Base-by-base conservation (phyloP, 2,797 vertebrate genomes). In the Benthosema pterotum region DNA sequence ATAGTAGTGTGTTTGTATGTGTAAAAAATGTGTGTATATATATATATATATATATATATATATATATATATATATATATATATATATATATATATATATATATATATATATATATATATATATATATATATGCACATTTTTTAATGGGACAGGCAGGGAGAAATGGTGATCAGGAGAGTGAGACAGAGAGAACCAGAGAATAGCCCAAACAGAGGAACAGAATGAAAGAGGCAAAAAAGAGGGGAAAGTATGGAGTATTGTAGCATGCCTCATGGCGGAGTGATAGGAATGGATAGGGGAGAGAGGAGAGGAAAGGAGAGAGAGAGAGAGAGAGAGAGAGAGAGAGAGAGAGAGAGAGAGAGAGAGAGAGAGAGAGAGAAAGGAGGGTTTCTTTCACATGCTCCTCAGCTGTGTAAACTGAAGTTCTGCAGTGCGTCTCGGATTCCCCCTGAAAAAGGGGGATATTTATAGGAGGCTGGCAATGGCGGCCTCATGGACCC, bases 331-430 rank as follows among this genome's bases (percentile, higher is more conserved):
- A 38, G 3, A 43, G 65, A 62, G 59, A 51, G 58, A 38, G 60
- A 60, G 63, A 42, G 52, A 16, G 60, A 56, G 65, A 17, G 49
- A 56, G 53, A 65, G 32, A 71, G 58, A 54, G 38, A 61, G 52
- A 62, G 42, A 65, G 47, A 65, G 45, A 46, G 46, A 51, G 51
- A 25, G 48, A 54, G 71, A 70, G 56, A 56, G 55, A 64, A 49
- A 54, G 19, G 76, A 85, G 79, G 78, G 75, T 84, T 92, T 91
- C 63, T 63, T 90, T 85, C 92, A 93, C 92, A 93, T 94, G 93
- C 86, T 87, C 75, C 85, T 94, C 93, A 94, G 93, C 93, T 94
- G 93, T 94, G 92, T 94, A 94, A 94, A 94, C 93, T 90, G 87
- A 87, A 89, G 83, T 83, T 87, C 80, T 86, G 82, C 74, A 80